Evolutionary conservation across 2,888 invertebrate species (phyloP).

Genomic region (Lycia hirtaria): DNA sequence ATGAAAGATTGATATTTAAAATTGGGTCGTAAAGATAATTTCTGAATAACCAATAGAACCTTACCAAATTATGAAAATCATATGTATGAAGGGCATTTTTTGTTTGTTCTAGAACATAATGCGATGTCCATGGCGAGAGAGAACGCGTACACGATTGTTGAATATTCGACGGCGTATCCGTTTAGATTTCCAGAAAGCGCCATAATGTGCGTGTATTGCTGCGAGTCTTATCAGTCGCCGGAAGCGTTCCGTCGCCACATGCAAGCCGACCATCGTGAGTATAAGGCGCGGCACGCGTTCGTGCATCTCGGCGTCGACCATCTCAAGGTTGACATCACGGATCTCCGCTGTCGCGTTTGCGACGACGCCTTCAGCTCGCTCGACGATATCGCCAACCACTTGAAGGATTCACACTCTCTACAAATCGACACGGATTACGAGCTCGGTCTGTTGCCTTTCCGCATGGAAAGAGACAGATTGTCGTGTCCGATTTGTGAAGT

Average conservation of each 20-base stretch:
- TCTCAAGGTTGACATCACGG: constrained; percentile 63
- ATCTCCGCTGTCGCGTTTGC: constrained; percentile 63
- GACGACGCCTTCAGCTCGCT: constrained; percentile 46
- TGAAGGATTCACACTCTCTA: constrained; percentile 51
- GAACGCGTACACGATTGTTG: constrained; percentile 68
- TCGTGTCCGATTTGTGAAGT: constrained; percentile 58
- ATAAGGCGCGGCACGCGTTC: constrained; percentile 45
- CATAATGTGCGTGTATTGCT: constrained; percentile 70
- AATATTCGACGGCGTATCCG: constrained; percentile 68
- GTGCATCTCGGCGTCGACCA: constrained; percentile 46
- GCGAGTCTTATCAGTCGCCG: constrained; percentile 57
- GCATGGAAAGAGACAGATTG: constrained; percentile 46
- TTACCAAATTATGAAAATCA: constrained; percentile 1
- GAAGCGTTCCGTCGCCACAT: constrained; percentile 51
- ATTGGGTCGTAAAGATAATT: neutral
- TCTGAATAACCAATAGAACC: neutral
- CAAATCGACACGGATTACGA: constrained; percentile 51
- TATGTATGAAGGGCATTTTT: constrained; percentile 48
- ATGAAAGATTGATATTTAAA: neutral
- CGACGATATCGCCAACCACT: constrained; percentile 53
- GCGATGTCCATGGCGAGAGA: constrained; percentile 64
- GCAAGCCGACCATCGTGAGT: constrained; percentile 46
- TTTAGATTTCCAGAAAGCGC: constrained; percentile 66
- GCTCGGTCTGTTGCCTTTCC: constrained; percentile 64
- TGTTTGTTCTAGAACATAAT: constrained; percentile 75